Evolutionary conservation across 2,888 invertebrate genomes (phyloP).

Genomic region (Stramonita haemastoma): DNA sequence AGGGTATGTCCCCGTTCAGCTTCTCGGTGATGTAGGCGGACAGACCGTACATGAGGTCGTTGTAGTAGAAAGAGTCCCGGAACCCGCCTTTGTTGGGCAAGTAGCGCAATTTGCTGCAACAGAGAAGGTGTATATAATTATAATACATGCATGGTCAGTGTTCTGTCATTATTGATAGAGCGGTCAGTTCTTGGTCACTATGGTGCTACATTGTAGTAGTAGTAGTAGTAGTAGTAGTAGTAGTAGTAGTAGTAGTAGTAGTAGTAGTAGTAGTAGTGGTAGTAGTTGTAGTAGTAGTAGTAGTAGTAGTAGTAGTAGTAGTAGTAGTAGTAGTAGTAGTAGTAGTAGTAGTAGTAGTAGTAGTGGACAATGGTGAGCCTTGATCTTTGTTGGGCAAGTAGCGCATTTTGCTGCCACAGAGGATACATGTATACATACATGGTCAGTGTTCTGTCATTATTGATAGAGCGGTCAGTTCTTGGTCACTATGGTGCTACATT

Average conservation of each 20-base stretch:
- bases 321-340: no score
- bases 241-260: background rate
- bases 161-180: background rate
- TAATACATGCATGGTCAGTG: background rate
- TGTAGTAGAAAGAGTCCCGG: conserved; percentile 67
- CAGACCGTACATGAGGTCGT: conserved; percentile 71
- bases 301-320: no score
- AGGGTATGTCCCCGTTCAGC: conserved; percentile 60
- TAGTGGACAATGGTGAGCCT: background rate
- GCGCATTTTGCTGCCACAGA: background rate
- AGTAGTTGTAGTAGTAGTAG: background rate
- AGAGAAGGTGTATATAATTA: background rate
- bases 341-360: background rate
- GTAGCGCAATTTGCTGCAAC: conserved; percentile 41
- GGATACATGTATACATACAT: background rate
- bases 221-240: background rate
- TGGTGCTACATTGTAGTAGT: no score
- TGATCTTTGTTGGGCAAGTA: background rate
- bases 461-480: background rate
- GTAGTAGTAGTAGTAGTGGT: background rate
- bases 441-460: background rate
- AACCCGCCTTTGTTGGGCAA: conserved; percentile 52
- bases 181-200: background rate
- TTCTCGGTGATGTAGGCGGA: conserved; percentile 63
- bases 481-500: no score